Percentiles rank a stretch among this genome's conserved stretches.
phyloP scores from a whole-genome alignment of 1,140 invertebrate species.

The Atopsyche davidsoni region DNA sequence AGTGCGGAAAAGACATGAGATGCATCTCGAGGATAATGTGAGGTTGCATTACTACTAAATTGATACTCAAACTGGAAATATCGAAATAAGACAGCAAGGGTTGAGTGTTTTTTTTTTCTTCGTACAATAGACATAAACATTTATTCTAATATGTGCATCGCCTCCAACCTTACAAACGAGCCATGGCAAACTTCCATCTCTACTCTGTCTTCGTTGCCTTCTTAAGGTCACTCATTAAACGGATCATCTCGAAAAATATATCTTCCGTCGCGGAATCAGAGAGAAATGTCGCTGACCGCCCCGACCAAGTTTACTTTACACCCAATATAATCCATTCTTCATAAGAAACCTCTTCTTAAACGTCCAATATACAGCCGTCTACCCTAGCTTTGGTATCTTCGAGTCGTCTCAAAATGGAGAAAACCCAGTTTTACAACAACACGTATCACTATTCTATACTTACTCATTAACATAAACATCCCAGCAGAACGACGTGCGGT shows the following conservation, averaged over 20 bases:
- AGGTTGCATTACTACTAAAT: too few relatives aligned
- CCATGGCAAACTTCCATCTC: background rate
- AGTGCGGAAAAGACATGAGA: too few relatives aligned
- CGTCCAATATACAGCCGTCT: conserved; percentile 13
- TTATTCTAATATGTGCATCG: too few relatives aligned
- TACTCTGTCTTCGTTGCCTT: conserved; percentile 24
- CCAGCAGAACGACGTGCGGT: background rate
- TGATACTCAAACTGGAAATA: too few relatives aligned
- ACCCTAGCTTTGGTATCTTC: conserved; percentile 28
- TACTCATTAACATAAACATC: conserved; percentile 9
- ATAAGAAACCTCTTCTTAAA: conserved; percentile 11
- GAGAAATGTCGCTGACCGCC: background rate
- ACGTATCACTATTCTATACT: conserved; percentile 18
- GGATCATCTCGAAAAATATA: background rate
- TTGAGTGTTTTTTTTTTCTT: too few relatives aligned
- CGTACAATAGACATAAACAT: too few relatives aligned
- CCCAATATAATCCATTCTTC: conserved; percentile 5
- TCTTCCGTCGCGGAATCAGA: background rate
- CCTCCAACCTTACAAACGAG: too few relatives aligned
- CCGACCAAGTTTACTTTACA: conserved; percentile 1
- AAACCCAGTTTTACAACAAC: conserved; percentile 4
- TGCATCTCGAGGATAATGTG: too few relatives aligned
- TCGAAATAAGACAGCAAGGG: too few relatives aligned
- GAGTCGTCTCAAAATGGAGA: conserved; percentile 1
- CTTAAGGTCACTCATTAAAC: conserved; percentile 26